Evolutionary conservation across 2,888 invertebrate species (phyloP), one percentile per base, ranked within the genome.

Genomic region (Stomorhina lunata): DNA sequence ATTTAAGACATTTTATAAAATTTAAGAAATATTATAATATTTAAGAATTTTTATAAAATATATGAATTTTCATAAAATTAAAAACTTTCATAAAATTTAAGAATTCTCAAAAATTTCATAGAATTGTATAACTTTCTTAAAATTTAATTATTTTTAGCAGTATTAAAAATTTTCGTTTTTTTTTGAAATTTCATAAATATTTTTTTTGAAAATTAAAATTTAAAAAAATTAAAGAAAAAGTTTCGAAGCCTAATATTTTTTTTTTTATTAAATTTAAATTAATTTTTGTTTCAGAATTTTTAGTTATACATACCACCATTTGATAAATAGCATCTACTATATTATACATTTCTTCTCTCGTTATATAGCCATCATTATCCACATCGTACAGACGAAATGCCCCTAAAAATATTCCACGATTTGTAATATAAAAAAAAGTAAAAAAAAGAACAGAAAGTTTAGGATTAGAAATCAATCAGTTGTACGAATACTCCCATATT

Each of bases 251-350:
- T n/a, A n/a, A n/a, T n/a, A n/a, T n/a, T n/a, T n/a, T n/a, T n/a
- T n/a, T n/a, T n/a, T n/a, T n/a, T n/a, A n/a, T n/a, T 40, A 40
- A 40, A 9, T 40, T 17, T 48, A 22, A 25, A 15, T 9, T 1
- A 43, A 43, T 32, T 17, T 32, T 48, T 45, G n/a, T n/a, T 6
- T 63, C 10, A 2, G 1, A 15, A 9, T 32, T 57, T 9, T 7
- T 29, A 20, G 6, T 22, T 43, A 43, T 80, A 95, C 96, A 92
- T 94, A 97, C 98, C 94, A 98, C 97, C 98, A 97, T 97, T 92
- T 97, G 97, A 92, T 98, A 98, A 89, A 98, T 98, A 77, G 97
- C 97, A 91, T 97, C 97, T 81, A 98, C 98, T 89, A 98, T 98
- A 92, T 97, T 97, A 91, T 97, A 96, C 96, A 98, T 97, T 92